Conservation (phyloP, 1,140 invertebrate genomes). For the Platorchestia sp. region DNA sequence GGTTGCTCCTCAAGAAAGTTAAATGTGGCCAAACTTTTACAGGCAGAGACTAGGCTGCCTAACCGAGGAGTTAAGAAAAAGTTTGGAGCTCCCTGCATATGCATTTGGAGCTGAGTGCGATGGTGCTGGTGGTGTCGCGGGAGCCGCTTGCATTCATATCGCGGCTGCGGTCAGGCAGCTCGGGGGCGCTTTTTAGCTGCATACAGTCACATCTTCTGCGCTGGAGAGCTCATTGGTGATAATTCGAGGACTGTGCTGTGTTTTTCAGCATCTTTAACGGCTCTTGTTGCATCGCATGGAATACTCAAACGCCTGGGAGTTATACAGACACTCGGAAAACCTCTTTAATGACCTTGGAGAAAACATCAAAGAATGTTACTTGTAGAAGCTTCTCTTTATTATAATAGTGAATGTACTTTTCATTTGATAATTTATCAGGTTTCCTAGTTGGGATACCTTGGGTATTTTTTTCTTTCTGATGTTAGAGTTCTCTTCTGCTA, state of each 20-base stretch:
- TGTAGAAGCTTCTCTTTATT: too few species aligned
- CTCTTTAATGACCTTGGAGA: background rate
- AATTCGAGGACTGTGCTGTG: background rate
- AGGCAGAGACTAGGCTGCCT: background rate
- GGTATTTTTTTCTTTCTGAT: too few species aligned
- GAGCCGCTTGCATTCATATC: background rate
- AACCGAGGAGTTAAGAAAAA: slow-evolving; percentile 44
- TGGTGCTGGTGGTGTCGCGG: background rate
- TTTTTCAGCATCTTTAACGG: background rate
- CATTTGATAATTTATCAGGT: too few species aligned
- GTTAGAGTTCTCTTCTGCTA: too few species aligned
- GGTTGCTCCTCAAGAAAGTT: slow-evolving; percentile 35
- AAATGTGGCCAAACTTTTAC: slow-evolving; percentile 31
- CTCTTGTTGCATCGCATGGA: background rate
- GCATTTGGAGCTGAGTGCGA: background rate
- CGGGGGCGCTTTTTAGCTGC: background rate
- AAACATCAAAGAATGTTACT: too few species aligned
- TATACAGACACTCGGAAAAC: background rate
- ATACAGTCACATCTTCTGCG: background rate
- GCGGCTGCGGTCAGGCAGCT: background rate
- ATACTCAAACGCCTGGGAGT: background rate
- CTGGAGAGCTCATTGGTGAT: background rate
- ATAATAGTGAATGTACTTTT: too few species aligned
- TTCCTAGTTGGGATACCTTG: too few species aligned
- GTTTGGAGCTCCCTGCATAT: slow-evolving; percentile 17